Base-by-base conservation (phyloP, 2,797 vertebrate genomes). In the Xerus rutilus region DNA sequence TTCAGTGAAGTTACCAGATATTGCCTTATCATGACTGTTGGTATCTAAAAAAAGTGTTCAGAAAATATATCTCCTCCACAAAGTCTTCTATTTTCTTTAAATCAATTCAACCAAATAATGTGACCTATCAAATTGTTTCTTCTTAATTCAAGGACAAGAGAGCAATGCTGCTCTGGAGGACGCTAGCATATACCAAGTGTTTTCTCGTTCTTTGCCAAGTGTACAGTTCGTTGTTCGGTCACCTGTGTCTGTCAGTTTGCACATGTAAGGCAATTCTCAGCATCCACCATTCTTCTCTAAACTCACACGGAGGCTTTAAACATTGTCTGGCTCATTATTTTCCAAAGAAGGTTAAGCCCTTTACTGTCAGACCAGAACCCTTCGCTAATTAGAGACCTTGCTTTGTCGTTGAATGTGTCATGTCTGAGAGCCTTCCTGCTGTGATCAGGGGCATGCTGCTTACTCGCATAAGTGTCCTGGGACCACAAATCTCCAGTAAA, bases 281-380 rank as follows among this genome's bases (percentile, higher is more conserved):
- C 97, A 97, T 95, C 93, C 93, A 86, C 3, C 81, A 92, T 98
- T 97, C 93, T 98, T 97, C 96, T 96, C 91, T 78, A 94, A 98
- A 97, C 97, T 97, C 97, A 95, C 90, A 91, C 92, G 93, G 96
- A 96, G 95, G 94, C 97, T 98, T 98, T 98, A 98, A 96, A 98
- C 98, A 97, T 98, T 98, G 98, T 97, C 98, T 98, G 97, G 98
- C 97, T 99, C 98, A 97, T 98, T 99, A 98, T 98, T 98, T 97
- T 95, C 93, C 67, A 92, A 86, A 89, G 97, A 98, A 98, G 98
- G 98, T 98, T 98, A 98, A 97, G 97, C 97, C 98, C 98, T 98
- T 98, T 97, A 96, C 97, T 96, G 97, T 97, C 97, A 97, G 96
- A 98, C 98, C 88, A 92, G 98, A 99, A 98, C 97, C 97, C 79